These are phyloP conservation scores for Mylabris sibirica DNA, from an alignment of 2,888 invertebrate genomes.

Conservation along the genomic window DNA sequence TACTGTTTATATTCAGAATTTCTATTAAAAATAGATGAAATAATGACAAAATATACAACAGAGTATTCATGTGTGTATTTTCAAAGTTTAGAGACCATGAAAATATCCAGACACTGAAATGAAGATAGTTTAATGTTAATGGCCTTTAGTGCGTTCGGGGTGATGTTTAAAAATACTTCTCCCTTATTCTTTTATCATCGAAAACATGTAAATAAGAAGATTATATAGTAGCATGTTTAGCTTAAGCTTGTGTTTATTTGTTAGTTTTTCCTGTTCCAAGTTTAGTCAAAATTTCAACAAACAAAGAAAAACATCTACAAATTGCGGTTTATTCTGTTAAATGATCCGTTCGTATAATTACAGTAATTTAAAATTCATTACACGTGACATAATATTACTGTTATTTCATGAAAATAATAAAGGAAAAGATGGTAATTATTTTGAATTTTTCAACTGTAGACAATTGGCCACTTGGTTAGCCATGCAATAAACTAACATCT, in stretches of 20 bases:
- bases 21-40: not conserved
- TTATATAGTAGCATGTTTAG: no score
- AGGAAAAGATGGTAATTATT: not conserved
- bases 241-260: no score
- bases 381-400: no score
- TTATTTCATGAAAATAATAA: not conserved
- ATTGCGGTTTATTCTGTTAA: no score
- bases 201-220: not conserved
- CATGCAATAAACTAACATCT: conserved; percentile 4
- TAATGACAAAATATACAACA: not conserved
- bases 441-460: conserved; percentile 1
- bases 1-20: not conserved
- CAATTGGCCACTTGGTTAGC: not conserved
- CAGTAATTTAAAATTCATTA: no score
- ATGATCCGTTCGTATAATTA: no score
- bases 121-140: not conserved
- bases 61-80: not conserved
- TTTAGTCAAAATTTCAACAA: no score
- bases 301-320: no score
- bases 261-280: no score
- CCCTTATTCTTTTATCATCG: not conserved
- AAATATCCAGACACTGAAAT: conserved; percentile 2
- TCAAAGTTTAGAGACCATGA: not conserved
- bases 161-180: not conserved
- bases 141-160: not conserved